Percentiles rank a stretch among this genome's conserved stretches.
Conservation (phyloP, 2,797 vertebrate genomes). For the Buceros bicornis region DNA sequence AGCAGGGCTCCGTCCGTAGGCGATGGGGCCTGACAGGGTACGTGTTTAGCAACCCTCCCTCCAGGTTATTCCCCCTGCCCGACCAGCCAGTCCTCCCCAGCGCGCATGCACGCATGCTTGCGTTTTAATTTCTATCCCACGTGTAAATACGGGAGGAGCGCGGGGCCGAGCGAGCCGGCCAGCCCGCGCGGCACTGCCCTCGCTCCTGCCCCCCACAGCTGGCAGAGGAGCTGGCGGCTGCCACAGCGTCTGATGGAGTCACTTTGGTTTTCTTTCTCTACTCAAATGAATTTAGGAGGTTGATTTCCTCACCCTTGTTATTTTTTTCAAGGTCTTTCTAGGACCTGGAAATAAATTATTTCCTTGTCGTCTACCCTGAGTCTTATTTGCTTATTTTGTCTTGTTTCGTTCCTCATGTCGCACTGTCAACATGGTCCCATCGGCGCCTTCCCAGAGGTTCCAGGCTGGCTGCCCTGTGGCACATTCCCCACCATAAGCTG, state of each 20-base stretch:
- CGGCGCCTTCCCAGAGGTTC: neutral
- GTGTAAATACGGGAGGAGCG: neutral
- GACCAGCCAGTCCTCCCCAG: neutral
- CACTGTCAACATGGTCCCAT: rapidly evolving
- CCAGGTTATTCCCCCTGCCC: neutral
- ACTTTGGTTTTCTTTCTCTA: conserved; percentile 18
- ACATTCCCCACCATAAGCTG: neutral
- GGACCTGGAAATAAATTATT: conserved; percentile 74
- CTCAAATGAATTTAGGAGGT: conserved; percentile 47
- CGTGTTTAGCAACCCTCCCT: neutral
- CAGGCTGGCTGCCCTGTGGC: neutral
- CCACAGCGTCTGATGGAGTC: neutral
- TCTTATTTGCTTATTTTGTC: neutral
- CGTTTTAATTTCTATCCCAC: neutral
- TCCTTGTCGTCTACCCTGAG: conserved; percentile 59
- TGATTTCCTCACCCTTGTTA: conserved; percentile 48
- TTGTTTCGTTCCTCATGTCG: rapidly evolving
- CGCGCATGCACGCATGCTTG: conserved; percentile 26
- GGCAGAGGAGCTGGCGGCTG: neutral
- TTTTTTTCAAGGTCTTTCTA: conserved; percentile 68
- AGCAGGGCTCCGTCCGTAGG: conserved; percentile 16
- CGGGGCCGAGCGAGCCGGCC: rapidly evolving
- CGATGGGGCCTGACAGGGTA: conserved; percentile 51
- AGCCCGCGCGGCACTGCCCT: neutral
- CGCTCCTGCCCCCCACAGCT: neutral